phyloP scores from a whole-genome alignment of 2,888 invertebrate species.

The Chouioia cunea region DNA sequence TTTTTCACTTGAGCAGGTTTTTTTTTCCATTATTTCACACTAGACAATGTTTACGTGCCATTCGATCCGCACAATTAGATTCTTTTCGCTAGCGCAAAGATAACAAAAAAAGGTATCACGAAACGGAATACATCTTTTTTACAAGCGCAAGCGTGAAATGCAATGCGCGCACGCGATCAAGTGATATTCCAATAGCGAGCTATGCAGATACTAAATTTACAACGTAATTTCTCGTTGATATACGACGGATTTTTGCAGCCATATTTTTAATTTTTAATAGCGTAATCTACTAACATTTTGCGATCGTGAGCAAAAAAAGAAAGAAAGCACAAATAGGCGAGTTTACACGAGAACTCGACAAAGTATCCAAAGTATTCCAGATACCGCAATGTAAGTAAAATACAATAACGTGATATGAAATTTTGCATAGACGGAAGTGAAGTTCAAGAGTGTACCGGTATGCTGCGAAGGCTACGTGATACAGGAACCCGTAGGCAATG shows the following conservation, averaged over 20 bases:
- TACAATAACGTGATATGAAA: not conserved
- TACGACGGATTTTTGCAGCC: conserved; percentile 31
- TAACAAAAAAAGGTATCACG: not conserved
- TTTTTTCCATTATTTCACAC: no score
- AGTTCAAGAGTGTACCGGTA: conserved; percentile 76
- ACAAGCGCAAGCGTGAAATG: not conserved
- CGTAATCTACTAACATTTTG: not conserved
- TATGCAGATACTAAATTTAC: conserved; percentile 19
- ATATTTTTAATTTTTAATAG: conserved; percentile 27
- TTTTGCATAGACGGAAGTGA: conserved; percentile 75
- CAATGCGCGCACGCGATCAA: conserved; percentile 14
- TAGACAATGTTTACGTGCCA: conserved; percentile 17
- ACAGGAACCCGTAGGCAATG: conserved; percentile 62
- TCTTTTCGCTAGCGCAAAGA: not conserved
- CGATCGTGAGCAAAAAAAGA: not conserved
- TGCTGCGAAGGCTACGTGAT: conserved; percentile 84
- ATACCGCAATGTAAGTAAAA: not conserved
- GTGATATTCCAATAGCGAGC: conserved; percentile 2
- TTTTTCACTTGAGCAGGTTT: no score
- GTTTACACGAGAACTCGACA: no score
- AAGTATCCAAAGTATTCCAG: no score
- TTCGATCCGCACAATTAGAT: conserved; percentile 3
- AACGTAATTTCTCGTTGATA: conserved; percentile 31
- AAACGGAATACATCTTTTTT: not conserved
- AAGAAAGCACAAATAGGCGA: no score